Base-by-base conservation (phyloP, 2,888 invertebrate genomes). In the Megamerina dolium region DNA sequence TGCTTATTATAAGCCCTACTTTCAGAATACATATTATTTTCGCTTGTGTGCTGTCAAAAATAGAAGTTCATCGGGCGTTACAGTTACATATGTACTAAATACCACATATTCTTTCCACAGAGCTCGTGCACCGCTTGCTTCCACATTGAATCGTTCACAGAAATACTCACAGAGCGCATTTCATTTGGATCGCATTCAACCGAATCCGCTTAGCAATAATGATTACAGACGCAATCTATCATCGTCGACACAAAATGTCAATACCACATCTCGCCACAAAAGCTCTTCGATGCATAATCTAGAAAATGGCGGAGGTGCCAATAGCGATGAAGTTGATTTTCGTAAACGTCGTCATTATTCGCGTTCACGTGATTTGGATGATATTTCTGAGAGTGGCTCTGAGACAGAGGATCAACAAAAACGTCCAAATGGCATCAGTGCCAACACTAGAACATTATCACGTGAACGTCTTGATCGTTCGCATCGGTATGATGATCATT, bases 341-440 rank as follows among this genome's bases (percentile, higher is more conserved):
- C 62, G 65, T 14, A 66, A 66, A 44, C 52, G 66, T 3, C 68
- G 68, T 10, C 67, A 70, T 16, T 69, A 65, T 13, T 70, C 77
- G 2, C 62, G 72, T n/a, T 70, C 70, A 3, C 71, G 76, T n/a
- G 66, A 70, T 35, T 56, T 73, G 18, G 76, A 76, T 54, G 65
- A 70, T 35, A 70, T 72, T 31, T 71, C 71, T 1, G 72, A 72
- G 56, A 72, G 71, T 39, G 71, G 68, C 29, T 72, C 72, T 2
- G 72, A 72, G 44, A 66, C 67, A 9, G 72, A 72, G 54, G 64
- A 65, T 10, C 57, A 59, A 29, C 59, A 64, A 33, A 63, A 62
- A 37, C 57, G 66, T 8, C 55, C 55, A 2, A 45, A 55, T 31
- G 49, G 52, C 13, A 43, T 45, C 1, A 37, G 19, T 4, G 37